These are phyloP conservation scores for Chiridota heheva DNA, from an alignment of 35 echinoderm and acorn worm genomes.

Conservation along the genomic window DNA sequence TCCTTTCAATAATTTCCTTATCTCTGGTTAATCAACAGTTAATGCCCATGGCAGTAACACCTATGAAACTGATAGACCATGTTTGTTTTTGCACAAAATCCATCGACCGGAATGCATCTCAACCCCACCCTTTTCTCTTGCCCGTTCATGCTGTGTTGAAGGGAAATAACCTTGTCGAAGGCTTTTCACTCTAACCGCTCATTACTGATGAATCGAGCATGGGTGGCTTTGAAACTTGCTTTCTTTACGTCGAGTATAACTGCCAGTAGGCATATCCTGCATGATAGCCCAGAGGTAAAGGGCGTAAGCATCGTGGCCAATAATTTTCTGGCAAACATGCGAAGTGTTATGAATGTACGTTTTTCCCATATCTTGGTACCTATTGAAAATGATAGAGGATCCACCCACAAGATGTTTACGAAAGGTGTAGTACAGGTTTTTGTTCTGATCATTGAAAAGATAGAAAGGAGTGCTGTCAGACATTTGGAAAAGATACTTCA, in stretches of 20 bases:
- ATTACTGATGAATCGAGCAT: conserved; percentile 12
- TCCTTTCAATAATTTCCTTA: conserved; percentile 21
- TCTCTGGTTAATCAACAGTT: conserved; percentile 5
- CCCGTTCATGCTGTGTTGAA: conserved; percentile 24
- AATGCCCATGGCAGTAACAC: conserved; percentile 3
- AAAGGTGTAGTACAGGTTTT: conserved; percentile 31
- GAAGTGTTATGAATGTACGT: conserved; percentile 22
- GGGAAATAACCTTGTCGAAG: not conserved
- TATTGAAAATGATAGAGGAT: conserved; percentile 45
- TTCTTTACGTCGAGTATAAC: not conserved
- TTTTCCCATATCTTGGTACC: conserved; percentile 45
- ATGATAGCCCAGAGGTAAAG: conserved; percentile 50
- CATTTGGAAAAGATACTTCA: conserved; percentile 47
- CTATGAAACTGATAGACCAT: conserved; percentile 17
- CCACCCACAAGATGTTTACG: conserved; percentile 48
- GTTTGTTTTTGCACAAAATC: conserved; percentile 1
- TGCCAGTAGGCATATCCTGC: conserved; percentile 59
- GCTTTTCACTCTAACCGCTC: conserved; percentile 58
- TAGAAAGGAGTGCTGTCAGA: not conserved
- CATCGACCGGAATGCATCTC: conserved; percentile 25
- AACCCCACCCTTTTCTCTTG: conserved; percentile 29
- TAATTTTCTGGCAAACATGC: conserved; percentile 46
- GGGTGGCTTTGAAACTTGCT: conserved; percentile 28
- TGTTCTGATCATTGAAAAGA: conserved; percentile 19
- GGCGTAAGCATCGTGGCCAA: conserved; percentile 42